phyloP scores from a whole-genome alignment of 2,797 vertebrate genomes.

The Eptatretus atami region DNA sequence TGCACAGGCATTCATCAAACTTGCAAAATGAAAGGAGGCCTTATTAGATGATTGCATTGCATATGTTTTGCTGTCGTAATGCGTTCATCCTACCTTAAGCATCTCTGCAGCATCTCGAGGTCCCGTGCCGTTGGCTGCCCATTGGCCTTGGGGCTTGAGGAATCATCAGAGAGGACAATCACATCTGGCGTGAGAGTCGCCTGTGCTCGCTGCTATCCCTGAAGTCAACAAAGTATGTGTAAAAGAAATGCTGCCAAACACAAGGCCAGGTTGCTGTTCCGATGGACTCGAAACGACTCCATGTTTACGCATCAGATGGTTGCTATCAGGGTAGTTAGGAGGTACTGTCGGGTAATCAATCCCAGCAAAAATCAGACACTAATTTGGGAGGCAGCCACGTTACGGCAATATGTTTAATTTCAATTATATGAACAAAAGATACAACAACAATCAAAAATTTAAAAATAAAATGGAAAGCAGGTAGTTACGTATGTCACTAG shows the following conservation, averaged over 20 bases:
- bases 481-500: too few relatives aligned
- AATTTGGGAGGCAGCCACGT: too few relatives aligned
- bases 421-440: too few relatives aligned
- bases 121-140: background rate
- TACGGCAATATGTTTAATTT: too few relatives aligned
- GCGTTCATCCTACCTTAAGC: slow-evolving; percentile 34
- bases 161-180: slow-evolving; percentile 68
- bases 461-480: too few relatives aligned
- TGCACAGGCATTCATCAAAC: background rate
- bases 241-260: background rate
- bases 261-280: background rate
- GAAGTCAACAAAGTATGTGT: background rate
- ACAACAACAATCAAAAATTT: too few relatives aligned
- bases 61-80: background rate
- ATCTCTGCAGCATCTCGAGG: slow-evolving; percentile 22
- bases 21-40: background rate
- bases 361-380: too few relatives aligned
- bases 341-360: too few relatives aligned
- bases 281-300: background rate
- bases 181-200: slow-evolving; percentile 47
- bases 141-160: slow-evolving; percentile 45
- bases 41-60: background rate
- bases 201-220: slow-evolving; percentile 37
- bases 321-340: too few relatives aligned
- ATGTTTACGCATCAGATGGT: background rate